phyloP scores from a whole-genome alignment of 92 coral and sea anemone species.

The Phenganax subtilis region DNA sequence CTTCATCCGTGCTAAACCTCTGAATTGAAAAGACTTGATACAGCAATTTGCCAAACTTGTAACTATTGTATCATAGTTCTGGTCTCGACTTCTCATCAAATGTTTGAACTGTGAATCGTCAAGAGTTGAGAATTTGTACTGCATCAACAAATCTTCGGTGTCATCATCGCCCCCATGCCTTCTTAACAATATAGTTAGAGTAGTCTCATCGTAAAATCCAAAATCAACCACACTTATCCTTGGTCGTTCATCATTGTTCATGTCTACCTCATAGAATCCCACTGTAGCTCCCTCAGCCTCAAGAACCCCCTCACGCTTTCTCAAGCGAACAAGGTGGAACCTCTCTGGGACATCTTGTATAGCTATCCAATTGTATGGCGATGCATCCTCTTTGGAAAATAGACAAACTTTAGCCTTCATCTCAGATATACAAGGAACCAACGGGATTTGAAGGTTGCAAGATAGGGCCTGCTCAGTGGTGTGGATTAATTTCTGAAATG shows the following conservation, averaged over 20 bases:
- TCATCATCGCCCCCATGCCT: conserved; percentile 20
- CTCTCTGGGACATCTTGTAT: conserved; percentile 50
- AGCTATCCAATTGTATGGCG: conserved; percentile 49
- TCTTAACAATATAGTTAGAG: conserved; percentile 17
- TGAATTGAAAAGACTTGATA: conserved; percentile 53
- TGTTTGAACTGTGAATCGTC: conserved; percentile 24
- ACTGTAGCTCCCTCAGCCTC: conserved; percentile 33
- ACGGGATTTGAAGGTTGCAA: conserved; percentile 53
- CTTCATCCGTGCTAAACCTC: conserved; percentile 67
- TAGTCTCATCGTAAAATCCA: conserved; percentile 20
- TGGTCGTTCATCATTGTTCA: neutral
- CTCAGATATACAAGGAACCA: conserved; percentile 39
- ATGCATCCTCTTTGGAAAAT: conserved; percentile 40
- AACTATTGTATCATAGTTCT: neutral
- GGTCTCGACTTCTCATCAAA: neutral
- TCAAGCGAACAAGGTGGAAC: conserved; percentile 42
- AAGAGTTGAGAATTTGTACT: conserved; percentile 10
- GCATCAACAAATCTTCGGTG: conserved; percentile 5
- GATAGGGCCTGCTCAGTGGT: conserved; percentile 66
- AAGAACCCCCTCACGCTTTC: conserved; percentile 1
- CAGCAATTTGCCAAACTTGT: conserved; percentile 14
- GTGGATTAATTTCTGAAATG: conserved; percentile 58
- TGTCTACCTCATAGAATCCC: conserved; percentile 8
- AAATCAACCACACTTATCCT: conserved; percentile 27
- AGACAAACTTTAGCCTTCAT: conserved; percentile 46